Base-by-base conservation (phyloP, 2,888 invertebrate genomes). In the Eupithecia subfuscata region DNA sequence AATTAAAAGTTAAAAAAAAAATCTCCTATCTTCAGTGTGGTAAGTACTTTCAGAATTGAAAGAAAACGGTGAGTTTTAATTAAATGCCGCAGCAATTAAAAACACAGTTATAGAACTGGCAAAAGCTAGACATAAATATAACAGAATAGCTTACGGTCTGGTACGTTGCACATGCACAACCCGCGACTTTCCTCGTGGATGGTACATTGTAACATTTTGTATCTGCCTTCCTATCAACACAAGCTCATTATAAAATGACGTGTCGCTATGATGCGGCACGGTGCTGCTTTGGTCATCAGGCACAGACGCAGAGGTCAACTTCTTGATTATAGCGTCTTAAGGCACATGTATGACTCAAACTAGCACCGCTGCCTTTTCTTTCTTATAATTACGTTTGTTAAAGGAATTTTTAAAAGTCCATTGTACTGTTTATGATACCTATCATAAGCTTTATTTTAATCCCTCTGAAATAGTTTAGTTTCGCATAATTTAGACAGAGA, bases 61-160 rank as follows among this genome's bases (percentile, higher is more conserved):
- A 37, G 11, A 67, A 67, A 68, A 43, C 68, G 68, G 68, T 45
- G 22, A 68, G 71, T 74, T 76, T 73, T 76, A 74, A 76, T 76
- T 76, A 45, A 71, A 76, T 43, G 45, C 43, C 43, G 37, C 30
- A 71, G 22, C 67, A 70, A 40, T 73, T 73, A 75, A 70, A 43
- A 63, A 56, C 30, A 77, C 75, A 72, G 76, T 75, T 75, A 69
- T 34, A 16, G n/a, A 74, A n/a, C 67, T 52, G 71, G 76, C 69
- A 68, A 78, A 70, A 75, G 71, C 73, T 73, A 64, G 67, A 64
- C 74, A 69, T 71, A 75, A 79, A 77, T 43, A 74, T 79, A 78
- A 79, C 78, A 75, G 76, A 75, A 75, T 65, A 25, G 18, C 70
- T 75, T 75, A 77, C 78, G 75, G 78, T 78, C 69, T 43, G 12